Base-by-base conservation (phyloP, 1,140 invertebrate genomes). In the Drosophila sp. region DNA sequence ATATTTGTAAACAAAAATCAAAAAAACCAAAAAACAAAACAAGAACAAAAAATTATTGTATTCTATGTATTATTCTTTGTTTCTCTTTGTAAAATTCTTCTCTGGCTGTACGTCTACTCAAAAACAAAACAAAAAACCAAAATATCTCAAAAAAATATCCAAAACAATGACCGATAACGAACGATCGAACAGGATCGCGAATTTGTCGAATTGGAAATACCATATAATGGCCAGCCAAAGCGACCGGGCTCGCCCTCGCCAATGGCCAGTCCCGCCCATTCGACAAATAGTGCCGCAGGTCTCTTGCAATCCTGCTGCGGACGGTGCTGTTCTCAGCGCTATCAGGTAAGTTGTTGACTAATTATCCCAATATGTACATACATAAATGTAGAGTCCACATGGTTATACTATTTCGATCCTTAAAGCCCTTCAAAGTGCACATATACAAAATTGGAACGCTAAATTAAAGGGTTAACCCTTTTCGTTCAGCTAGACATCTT, bases 171-270 rank as follows among this genome's bases (percentile, higher is more conserved):
- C 11, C 30, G n/a, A 55, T 33, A 60, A 54, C 38, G 25, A 68
- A 27, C 44, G 44, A 50, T 50, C 23, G 5, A 63, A 50, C 94
- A 98, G 97, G 98, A 99, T 93, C 96, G 98, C 65, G 97, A 99
- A 93, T 99, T 99, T 93, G 96, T 98, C 67, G 98, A 99, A 93
- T 95, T 98, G 94, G 98, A 99, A 89, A 96, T 97, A 91, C 97
- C 97, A 8, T 98, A 95, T 93, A 99, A 98, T 92, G 97, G 97
- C 95, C 97, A 93, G 94, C 97, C 83, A 47, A 98, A 98, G 93
- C 94, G 97, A 89, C 97, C 97, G 2, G 97, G 95, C 30, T 97
- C 96, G 25, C 96, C 96, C 35, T 97, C 96, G 32, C 96, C 96
- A 1, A 94, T 97, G 80, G 96, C 97, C 35, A 97, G 97, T 79